phyloP scores from a whole-genome alignment of 2,888 invertebrate genomes.

The Leptura quadrifasciata region DNA sequence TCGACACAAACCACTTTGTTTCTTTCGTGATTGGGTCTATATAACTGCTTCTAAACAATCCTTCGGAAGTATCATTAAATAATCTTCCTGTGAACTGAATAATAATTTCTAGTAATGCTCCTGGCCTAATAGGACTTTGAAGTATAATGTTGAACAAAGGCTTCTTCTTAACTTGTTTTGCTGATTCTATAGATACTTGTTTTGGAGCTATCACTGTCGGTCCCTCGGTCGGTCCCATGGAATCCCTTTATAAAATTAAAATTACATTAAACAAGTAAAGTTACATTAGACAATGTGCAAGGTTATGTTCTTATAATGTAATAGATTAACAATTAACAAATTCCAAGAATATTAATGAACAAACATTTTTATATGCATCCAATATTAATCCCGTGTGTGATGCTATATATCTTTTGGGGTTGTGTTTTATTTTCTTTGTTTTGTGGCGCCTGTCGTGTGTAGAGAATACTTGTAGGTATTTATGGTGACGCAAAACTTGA shows the following conservation, averaged over 20 bases:
- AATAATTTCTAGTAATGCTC: conserved; percentile 78
- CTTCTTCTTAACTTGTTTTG: conserved; percentile 78
- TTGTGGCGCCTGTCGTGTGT: no score
- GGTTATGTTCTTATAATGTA: no score
- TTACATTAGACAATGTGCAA: no score
- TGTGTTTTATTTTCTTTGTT: no score
- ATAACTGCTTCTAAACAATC: conserved; percentile 83
- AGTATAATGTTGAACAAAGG: conserved; percentile 79
- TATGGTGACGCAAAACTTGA: no score
- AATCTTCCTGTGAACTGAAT: conserved; percentile 82
- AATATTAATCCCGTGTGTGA: no score
- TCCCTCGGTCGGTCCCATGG: background rate
- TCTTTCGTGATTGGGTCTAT: conserved; percentile 70
- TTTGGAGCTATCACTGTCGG: background rate
- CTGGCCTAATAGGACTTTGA: conserved; percentile 76
- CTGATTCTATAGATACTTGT: conserved; percentile 66
- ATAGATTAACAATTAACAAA: no score
- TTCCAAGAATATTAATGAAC: no score
- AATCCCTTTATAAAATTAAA: conserved; percentile 4
- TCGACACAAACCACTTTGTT: conserved; percentile 78
- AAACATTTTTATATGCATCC: no score
- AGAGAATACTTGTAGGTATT: no score
- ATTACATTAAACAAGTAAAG: background rate
- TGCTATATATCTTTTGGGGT: no score
- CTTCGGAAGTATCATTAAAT: conserved; percentile 79